Percentiles rank a stretch among this genome's conserved stretches.
phyloP scores from a whole-genome alignment of 1,140 invertebrate species.

The Plutomurus gul region DNA sequence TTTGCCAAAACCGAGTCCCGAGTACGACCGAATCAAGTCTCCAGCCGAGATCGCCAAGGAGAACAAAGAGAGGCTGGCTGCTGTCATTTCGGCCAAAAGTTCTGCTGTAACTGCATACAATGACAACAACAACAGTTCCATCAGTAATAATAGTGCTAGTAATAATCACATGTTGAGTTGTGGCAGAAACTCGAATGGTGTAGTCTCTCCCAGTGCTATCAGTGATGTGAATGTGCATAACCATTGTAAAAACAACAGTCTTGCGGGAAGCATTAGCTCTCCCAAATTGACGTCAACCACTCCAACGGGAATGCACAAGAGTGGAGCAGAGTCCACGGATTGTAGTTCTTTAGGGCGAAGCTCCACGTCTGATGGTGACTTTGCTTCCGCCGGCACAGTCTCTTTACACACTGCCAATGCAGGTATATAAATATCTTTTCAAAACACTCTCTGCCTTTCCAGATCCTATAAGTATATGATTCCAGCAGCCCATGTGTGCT shows the following conservation, averaged over 20 bases:
- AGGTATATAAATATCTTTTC: slow-evolving; percentile 35
- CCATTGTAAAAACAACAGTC: neutral
- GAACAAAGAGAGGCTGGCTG: slow-evolving; percentile 13
- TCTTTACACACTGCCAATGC: slow-evolving; percentile 41
- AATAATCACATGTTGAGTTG: neutral
- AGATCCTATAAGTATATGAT: neutral
- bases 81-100: neutral
- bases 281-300: neutral
- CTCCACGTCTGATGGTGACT: slow-evolving; percentile 58
- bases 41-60: slow-evolving; percentile 40
- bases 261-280: neutral
- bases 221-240: slow-evolving; percentile 33
- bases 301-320: slow-evolving; percentile 17
- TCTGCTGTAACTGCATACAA: no score
- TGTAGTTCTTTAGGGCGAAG: slow-evolving; percentile 60
- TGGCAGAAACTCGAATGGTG: neutral
- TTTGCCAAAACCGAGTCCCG: slow-evolving; percentile 26
- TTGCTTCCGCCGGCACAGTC: slow-evolving; percentile 33
- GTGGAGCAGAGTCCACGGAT: slow-evolving; percentile 55
- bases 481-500: no score
- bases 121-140: slow-evolving; percentile 11
- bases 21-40: slow-evolving; percentile 47
- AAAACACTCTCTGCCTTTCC: neutral
- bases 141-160: neutral
- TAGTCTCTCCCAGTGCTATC: slow-evolving; percentile 17